Evolutionary conservation across 2,888 invertebrate species (phyloP).

Genomic region (Polia nebulosa): DNA sequence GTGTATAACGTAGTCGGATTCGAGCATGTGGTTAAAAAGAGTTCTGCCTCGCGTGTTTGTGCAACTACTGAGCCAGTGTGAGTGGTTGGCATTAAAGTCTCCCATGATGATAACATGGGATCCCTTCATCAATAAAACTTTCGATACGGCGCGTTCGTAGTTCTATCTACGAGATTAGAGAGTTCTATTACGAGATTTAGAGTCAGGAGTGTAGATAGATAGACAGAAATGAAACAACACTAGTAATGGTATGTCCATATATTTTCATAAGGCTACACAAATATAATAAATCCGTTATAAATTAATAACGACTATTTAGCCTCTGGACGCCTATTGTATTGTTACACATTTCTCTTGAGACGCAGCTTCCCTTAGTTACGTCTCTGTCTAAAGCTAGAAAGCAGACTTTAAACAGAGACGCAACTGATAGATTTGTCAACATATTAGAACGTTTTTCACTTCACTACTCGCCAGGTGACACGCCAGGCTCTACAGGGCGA

Average conservation of each 20-base stretch:
- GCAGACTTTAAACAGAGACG: not conserved
- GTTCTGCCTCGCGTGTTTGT: no score
- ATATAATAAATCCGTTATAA: not conserved
- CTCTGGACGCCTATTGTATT: not conserved
- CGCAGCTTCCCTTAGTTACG: not conserved
- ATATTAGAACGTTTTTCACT: not conserved
- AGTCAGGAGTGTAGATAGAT: not conserved
- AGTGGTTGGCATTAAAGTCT: no score
- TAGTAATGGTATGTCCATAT: constrained; percentile 16
- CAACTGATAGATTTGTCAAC: no score
- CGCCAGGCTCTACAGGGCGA: not conserved
- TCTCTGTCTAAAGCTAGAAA: not conserved
- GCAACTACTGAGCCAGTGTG: no score
- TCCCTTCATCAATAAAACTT: no score
- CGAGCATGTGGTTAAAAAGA: no score
- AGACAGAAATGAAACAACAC: constrained; percentile 23
- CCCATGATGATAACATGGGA: no score
- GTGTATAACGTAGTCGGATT: no score
- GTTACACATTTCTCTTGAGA: not conserved
- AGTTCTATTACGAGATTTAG: no score
- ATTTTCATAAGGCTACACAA: constrained; percentile 39
- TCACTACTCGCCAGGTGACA: not conserved
- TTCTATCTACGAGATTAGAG: no score
- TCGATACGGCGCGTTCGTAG: no score
- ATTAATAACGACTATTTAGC: not conserved